These are phyloP conservation scores for Myotis brandtii DNA, from an alignment of 2,113 vertebrate species.

Conservation along the genomic window DNA sequence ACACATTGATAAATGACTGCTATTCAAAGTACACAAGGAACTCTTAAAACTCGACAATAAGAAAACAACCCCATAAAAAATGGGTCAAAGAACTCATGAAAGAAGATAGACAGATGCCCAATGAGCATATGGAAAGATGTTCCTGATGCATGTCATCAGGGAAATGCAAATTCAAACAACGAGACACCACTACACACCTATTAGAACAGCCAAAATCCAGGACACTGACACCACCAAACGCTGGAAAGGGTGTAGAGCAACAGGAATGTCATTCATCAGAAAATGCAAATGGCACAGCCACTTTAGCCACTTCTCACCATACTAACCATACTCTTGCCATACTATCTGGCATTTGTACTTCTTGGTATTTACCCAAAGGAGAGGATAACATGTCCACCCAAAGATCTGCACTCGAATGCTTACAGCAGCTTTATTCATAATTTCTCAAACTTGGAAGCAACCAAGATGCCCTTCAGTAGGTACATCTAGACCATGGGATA, in stretches of 20 bases:
- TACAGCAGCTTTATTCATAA: not conserved
- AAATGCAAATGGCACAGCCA: not conserved
- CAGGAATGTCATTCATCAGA: not conserved
- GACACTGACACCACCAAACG: not conserved
- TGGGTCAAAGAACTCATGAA: not conserved
- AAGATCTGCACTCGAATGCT: not conserved
- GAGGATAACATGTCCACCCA: not conserved
- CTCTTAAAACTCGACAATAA: not conserved
- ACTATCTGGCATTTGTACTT: not conserved
- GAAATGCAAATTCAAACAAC: not conserved
- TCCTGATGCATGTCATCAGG: not conserved
- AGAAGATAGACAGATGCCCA: not conserved
- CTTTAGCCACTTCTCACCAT: not conserved
- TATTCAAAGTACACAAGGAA: not conserved
- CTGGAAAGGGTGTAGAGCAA: not conserved
- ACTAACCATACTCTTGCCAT: not conserved
- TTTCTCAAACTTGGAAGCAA: not conserved
- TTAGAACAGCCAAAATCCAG: not conserved
- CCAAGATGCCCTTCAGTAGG: not conserved
- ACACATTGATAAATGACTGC: not conserved
- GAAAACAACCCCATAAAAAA: not conserved
- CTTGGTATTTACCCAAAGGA: not conserved
- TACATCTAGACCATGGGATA: not conserved
- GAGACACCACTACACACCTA: not conserved
- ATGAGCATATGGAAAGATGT: not conserved